Evolutionary conservation across 2,888 invertebrate genomes (phyloP).

Genomic region (Lamellibrachia satsuma): DNA sequence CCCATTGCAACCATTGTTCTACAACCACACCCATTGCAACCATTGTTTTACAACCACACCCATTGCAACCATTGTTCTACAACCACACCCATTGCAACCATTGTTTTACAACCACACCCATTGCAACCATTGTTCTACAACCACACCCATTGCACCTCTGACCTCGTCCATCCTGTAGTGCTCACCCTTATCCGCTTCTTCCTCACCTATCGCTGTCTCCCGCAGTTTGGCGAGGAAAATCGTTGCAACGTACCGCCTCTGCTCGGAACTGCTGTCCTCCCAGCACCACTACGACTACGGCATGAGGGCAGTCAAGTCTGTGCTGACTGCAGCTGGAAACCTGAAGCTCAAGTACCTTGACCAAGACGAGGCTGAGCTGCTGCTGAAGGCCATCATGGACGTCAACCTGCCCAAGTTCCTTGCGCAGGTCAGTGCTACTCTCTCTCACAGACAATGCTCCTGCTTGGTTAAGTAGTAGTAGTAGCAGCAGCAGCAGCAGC

Average conservation of each 20-base stretch:
- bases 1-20: not conserved
- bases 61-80: too few species aligned
- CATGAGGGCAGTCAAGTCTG: conserved; percentile 67
- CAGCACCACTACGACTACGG: conserved; percentile 69
- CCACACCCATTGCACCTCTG: too few species aligned
- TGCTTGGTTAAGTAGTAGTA: too few species aligned
- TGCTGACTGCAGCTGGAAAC: conserved; percentile 66
- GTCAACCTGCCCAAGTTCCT: conserved; percentile 67
- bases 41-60: too few species aligned
- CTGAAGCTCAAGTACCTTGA: conserved; percentile 64
- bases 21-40: not conserved
- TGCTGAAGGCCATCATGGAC: conserved; percentile 66
- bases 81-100: too few species aligned
- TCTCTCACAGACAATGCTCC: not conserved
- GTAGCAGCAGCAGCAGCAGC: too few species aligned
- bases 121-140: too few species aligned
- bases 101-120: too few species aligned
- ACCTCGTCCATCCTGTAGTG: too few species aligned
- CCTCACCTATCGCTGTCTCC: conserved; percentile 12
- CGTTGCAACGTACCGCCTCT: conserved; percentile 65
- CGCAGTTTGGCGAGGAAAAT: conserved; percentile 65
- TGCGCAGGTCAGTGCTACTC: conserved; percentile 55
- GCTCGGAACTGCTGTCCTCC: conserved; percentile 66
- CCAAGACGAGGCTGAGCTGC: conserved; percentile 62
- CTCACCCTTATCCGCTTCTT: not conserved